Evolutionary conservation across 2,797 vertebrate genomes (phyloP).

Genomic region (Pantherophis vulpinus): DNA sequence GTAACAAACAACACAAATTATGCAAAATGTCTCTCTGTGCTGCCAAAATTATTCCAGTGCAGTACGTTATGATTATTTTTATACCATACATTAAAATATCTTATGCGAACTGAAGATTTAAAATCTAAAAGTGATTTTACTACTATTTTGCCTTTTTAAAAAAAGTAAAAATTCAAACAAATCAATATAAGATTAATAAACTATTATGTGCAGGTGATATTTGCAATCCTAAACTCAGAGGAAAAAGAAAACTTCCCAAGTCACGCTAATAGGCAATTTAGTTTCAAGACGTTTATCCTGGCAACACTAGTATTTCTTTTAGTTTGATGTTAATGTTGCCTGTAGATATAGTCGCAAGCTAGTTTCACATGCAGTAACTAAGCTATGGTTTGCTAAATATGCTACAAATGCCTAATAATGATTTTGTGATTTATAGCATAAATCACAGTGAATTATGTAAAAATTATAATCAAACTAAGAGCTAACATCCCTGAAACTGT

Average conservation of each 20-base stretch:
- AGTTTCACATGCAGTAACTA: neutral
- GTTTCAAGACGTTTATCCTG: neutral
- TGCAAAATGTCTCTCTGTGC: constrained; percentile 47
- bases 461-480: neutral
- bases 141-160: neutral
- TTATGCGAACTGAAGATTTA: constrained; percentile 5
- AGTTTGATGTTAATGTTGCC: neutral
- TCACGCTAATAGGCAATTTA: neutral
- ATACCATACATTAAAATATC: neutral
- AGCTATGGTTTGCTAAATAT: neutral
- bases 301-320: neutral
- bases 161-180: constrained; percentile 16
- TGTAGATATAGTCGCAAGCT: neutral
- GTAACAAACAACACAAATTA: constrained; percentile 36
- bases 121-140: constrained; percentile 36
- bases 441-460: neutral
- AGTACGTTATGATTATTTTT: constrained; percentile 43
- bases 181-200: constrained; percentile 16
- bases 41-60: constrained; percentile 45
- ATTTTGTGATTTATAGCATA: neutral
- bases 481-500: neutral
- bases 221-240: constrained; percentile 38
- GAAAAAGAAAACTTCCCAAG: neutral
- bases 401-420: neutral
- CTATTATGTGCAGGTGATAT: constrained; percentile 46